Evolutionary conservation across 2,888 invertebrate species (phyloP).

Genomic region (Automeris io): DNA sequence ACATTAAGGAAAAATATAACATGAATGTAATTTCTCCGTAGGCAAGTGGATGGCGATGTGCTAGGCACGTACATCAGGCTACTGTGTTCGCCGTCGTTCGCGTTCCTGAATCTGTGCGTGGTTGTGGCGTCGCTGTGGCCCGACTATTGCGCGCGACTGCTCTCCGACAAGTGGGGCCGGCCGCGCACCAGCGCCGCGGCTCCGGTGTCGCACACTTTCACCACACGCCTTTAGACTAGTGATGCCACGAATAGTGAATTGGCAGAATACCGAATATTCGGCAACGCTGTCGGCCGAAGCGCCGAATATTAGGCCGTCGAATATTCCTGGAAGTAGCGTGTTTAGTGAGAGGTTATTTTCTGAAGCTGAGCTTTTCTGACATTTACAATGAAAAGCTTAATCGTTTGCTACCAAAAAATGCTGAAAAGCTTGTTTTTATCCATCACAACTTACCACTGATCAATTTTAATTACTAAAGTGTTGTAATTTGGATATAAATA

Average conservation of each 20-base stretch:
- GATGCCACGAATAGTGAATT: too few relatives aligned
- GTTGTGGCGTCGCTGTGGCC: constrained; percentile 74
- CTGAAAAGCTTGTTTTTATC: too few relatives aligned
- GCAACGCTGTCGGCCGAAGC: background rate
- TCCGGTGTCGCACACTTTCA: background rate
- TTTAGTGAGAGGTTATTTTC: too few relatives aligned
- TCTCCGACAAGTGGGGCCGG: constrained; percentile 36
- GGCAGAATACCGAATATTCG: too few relatives aligned
- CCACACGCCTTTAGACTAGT: constrained; percentile 1
- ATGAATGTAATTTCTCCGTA: constrained; percentile 19
- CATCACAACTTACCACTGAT: too few relatives aligned
- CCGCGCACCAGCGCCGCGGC: background rate
- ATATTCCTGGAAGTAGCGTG: too few relatives aligned
- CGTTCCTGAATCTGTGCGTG: constrained; percentile 74
- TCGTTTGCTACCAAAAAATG: too few relatives aligned
- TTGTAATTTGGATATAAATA: too few relatives aligned
- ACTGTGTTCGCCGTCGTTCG: constrained; percentile 75
- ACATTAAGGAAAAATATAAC: background rate
- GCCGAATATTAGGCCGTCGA: background rate
- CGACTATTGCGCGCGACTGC: constrained; percentile 52
- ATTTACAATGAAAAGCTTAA: too few relatives aligned
- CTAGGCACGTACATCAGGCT: constrained; percentile 78
- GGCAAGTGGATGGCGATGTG: constrained; percentile 70
- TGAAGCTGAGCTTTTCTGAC: too few relatives aligned
- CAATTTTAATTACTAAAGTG: too few relatives aligned